Percentiles rank a stretch among this genome's conserved stretches.
phyloP scores from a whole-genome alignment of 2,888 invertebrate species.

The Caenorhabditis imperialis region DNA sequence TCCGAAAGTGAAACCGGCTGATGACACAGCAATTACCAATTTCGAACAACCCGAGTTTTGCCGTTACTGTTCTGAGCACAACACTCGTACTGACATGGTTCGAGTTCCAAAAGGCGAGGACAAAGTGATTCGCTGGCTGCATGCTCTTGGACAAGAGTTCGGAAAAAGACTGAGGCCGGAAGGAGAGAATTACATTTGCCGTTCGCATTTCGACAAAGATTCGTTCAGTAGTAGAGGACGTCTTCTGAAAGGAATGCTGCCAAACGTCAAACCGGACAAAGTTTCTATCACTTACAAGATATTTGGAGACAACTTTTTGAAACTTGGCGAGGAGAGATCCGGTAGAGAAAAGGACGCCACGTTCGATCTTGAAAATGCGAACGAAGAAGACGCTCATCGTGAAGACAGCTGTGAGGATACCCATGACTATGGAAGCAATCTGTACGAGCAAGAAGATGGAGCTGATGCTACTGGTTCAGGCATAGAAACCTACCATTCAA shows the following conservation, averaged over 20 bases:
- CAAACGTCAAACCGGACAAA: conserved; percentile 13
- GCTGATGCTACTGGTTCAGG: too few relatives aligned
- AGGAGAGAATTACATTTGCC: conserved; percentile 27
- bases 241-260: conserved; percentile 33
- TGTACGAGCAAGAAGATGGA: too few relatives aligned
- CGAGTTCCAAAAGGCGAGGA: conserved; percentile 34
- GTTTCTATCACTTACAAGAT: conserved; percentile 11
- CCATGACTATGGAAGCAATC: too few relatives aligned
- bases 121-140: conserved; percentile 18
- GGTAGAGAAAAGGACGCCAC: conserved; percentile 5
- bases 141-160: conserved; percentile 30
- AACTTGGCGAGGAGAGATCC: conserved; percentile 3
- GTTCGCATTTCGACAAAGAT: conserved; percentile 18
- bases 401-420: too few relatives aligned
- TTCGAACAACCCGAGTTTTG: conserved; percentile 18
- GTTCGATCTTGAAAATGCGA: conserved; percentile 10
- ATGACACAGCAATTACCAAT: background rate
- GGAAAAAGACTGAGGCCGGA: conserved; percentile 1
- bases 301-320: conserved; percentile 1
- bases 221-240: conserved; percentile 35
- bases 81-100: conserved; percentile 6
- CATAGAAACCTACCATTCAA: too few relatives aligned
- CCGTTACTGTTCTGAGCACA: conserved; percentile 15
- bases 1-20: conserved; percentile 2
- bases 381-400: background rate